A percentile compares a stretch with the other conserved stretches of the same genome.
phyloP scores from a whole-genome alignment of 2,888 invertebrate genomes.

The Hoplodrina ambigua region DNA sequence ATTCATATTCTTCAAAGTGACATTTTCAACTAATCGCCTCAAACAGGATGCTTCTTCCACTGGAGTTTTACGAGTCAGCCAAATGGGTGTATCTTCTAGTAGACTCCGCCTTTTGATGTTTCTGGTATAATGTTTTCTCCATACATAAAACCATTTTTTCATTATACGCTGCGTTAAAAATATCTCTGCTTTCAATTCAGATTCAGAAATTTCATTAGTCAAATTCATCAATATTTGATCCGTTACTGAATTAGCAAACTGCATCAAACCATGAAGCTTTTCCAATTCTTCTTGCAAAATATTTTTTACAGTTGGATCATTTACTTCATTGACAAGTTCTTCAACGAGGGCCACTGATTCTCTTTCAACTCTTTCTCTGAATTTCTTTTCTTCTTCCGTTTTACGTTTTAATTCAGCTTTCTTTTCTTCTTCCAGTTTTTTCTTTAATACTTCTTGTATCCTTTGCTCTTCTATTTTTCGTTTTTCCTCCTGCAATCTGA shows the following conservation, averaged over 20 bases:
- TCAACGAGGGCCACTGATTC: conserved; percentile 78
- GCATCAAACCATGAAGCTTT: conserved; percentile 72
- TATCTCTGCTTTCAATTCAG: conserved; percentile 82
- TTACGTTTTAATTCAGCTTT: conserved; percentile 78
- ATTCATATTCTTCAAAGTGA: conserved; percentile 82
- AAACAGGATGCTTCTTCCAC: conserved; percentile 78
- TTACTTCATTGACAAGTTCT: conserved; percentile 78
- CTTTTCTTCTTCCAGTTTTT: conserved; percentile 79
- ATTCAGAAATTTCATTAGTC: conserved; percentile 76
- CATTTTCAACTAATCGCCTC: conserved; percentile 76
- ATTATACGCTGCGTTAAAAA: conserved; percentile 78
- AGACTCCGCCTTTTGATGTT: conserved; percentile 80
- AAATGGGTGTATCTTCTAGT: conserved; percentile 85
- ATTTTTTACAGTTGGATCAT: conserved; percentile 71
- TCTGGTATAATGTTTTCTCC: conserved; percentile 78
- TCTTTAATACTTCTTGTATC: conserved; percentile 76
- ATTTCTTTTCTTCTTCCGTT: conserved; percentile 77
- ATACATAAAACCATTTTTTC: conserved; percentile 82
- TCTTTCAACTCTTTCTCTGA: conserved; percentile 79
- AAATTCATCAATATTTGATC: conserved; percentile 78
- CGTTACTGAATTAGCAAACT: conserved; percentile 71
- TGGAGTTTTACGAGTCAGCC: conserved; percentile 81
- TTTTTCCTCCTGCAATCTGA: conserved; percentile 70
- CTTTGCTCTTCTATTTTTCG: conserved; percentile 77
- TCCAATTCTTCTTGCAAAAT: conserved; percentile 79